phyloP scores from a whole-genome alignment of 2,888 invertebrate species.

The Eristalinus aeneus region DNA sequence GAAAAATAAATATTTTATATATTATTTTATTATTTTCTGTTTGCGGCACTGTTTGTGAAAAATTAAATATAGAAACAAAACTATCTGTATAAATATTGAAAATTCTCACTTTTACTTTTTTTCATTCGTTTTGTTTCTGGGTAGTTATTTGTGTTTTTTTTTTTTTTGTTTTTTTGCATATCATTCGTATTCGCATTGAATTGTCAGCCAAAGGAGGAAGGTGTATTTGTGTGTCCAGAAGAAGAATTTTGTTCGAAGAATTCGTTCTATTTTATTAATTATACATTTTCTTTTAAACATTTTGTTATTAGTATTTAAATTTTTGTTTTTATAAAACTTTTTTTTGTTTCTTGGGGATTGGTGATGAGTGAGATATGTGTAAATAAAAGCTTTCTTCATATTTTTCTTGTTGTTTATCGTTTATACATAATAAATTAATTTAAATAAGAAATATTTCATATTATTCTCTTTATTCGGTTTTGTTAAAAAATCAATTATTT shows the following conservation, averaged over 20 bases:
- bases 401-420: constrained; percentile 24
- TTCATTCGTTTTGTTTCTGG: constrained; percentile 4
- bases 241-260: constrained; percentile 58
- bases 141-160: neutral
- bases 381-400: constrained; percentile 65
- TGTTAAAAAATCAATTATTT: constrained; percentile 1
- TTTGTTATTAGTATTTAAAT: neutral
- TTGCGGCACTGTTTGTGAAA: constrained; percentile 9
- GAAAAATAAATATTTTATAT: constrained; percentile 55
- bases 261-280: neutral
- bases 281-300: neutral
- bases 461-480: neutral
- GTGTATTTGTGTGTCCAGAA: constrained; percentile 47
- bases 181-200: neutral
- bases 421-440: constrained; percentile 54
- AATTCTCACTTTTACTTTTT: constrained; percentile 65
- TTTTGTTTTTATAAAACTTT: neutral
- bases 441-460: constrained; percentile 55
- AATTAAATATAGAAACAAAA: constrained; percentile 12
- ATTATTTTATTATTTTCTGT: neutral
- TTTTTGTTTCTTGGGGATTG: constrained; percentile 40
- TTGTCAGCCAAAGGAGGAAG: constrained; percentile 56
- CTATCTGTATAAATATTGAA: constrained; percentile 61
- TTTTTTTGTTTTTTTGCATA: neutral
- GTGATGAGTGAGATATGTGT: constrained; percentile 69